phyloP scores from a whole-genome alignment of 2,797 vertebrate genomes.

The Sebastolobus altivelis region DNA sequence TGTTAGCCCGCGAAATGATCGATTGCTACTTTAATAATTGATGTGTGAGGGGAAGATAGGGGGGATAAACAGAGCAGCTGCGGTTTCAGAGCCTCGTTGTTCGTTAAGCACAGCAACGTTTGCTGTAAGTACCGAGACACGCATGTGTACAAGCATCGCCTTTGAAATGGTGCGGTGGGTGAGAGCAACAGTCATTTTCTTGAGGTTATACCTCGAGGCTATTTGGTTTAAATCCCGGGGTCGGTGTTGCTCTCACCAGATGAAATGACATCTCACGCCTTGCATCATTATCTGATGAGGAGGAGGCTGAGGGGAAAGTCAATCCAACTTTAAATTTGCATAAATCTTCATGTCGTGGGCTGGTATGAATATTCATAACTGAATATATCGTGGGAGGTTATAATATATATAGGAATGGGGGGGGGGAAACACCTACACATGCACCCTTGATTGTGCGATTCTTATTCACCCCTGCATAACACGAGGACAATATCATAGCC shows the following conservation, averaged over 20 bases:
- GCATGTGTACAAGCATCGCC: slow-evolving; percentile 67
- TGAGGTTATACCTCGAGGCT: slow-evolving; percentile 75
- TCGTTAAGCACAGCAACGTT: slow-evolving; percentile 81
- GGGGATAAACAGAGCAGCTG: slow-evolving; percentile 80
- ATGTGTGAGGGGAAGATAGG: slow-evolving; percentile 82
- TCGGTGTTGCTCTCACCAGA: slow-evolving; percentile 52
- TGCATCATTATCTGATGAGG: slow-evolving; percentile 57
- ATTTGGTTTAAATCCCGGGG: slow-evolving; percentile 65
- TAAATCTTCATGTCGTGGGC: slow-evolving; percentile 18
- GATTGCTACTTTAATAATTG: slow-evolving; percentile 88
- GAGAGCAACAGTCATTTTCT: slow-evolving; percentile 77
- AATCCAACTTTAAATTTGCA: slow-evolving; percentile 29
- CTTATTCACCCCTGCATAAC: neutral
- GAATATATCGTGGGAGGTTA: neutral
- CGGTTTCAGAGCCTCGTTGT: slow-evolving; percentile 78
- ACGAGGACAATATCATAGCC: neutral
- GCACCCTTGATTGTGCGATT: neutral
- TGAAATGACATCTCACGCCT: slow-evolving; percentile 65
- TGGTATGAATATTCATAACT: neutral
- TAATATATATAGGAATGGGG: neutral
- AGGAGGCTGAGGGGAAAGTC: slow-evolving; percentile 1
- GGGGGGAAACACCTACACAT: neutral
- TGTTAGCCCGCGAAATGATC: slow-evolving; percentile 84
- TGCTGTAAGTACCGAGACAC: slow-evolving; percentile 76
- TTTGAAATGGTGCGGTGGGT: slow-evolving; percentile 72